A percentile compares a stretch with the other conserved stretches of the same genome.
Conservation (phyloP, 2,888 invertebrate genomes). For the Plusia festucae region DNA sequence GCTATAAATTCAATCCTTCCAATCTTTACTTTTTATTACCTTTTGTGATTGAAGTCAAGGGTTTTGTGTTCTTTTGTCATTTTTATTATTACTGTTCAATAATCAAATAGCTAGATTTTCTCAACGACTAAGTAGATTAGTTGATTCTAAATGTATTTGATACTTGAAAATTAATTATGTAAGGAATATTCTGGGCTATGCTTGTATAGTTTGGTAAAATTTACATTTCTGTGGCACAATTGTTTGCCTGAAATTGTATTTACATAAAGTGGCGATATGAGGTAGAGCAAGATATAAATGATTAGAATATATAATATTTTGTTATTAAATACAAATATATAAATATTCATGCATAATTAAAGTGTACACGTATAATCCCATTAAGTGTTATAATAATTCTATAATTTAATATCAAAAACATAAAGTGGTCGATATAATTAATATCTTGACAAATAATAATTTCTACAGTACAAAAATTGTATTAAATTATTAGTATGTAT, state of each 20-base stretch:
- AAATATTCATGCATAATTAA: no score
- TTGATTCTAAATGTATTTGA: background rate
- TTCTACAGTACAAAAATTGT: no score
- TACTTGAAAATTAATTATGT: background rate
- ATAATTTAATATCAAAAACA: no score
- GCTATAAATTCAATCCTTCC: slow-evolving; percentile 49
- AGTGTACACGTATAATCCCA: no score
- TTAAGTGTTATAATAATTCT: no score
- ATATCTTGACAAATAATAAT: no score
- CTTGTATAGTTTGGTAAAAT: background rate
- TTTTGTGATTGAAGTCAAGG: slow-evolving; percentile 53
- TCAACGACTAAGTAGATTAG: background rate
- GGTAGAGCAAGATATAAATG: background rate
- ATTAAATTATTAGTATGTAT: no score
- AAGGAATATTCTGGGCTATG: background rate
- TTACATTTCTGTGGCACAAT: background rate
- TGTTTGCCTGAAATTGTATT: background rate
- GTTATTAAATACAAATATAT: no score
- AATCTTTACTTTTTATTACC: slow-evolving; percentile 50
- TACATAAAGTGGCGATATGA: background rate
- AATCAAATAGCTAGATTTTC: background rate
- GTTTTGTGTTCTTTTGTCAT: slow-evolving; percentile 48
- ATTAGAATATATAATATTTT: no score
- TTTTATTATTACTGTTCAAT: slow-evolving; percentile 1
- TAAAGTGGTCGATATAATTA: no score